Evolutionary conservation across 2,797 vertebrate species (phyloP).

Genomic region (Phataginus tetradactyla): DNA sequence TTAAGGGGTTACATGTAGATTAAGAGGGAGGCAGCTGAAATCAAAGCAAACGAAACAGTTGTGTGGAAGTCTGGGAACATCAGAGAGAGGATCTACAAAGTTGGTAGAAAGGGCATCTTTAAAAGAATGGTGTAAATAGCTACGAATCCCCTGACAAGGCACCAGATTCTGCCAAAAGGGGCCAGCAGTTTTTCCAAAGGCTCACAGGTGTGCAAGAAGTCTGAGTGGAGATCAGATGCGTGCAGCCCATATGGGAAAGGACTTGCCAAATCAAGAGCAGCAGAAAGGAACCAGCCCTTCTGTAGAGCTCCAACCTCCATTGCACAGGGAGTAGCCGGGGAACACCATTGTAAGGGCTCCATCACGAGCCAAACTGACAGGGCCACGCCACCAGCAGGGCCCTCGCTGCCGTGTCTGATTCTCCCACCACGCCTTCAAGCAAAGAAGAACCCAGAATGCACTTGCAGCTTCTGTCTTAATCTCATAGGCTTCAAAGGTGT

Average conservation of each 20-base stretch:
- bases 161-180: background rate
- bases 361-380: too few species aligned
- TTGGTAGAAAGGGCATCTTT: background rate
- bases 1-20: background rate
- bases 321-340: background rate
- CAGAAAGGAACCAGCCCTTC: background rate
- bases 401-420: background rate
- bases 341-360: background rate
- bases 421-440: background rate
- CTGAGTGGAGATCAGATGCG: background rate
- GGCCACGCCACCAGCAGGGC: background rate
- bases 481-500: background rate
- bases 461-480: background rate
- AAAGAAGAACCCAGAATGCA: background rate
- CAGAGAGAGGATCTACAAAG: background rate
- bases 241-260: background rate
- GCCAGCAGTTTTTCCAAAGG: background rate
- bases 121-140: background rate
- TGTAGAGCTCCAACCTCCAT: background rate
- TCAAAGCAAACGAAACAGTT: background rate
- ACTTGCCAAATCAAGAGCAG: background rate
- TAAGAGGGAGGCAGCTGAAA: background rate
- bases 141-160: background rate
- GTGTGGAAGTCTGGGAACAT: background rate
- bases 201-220: background rate